A percentile compares a stretch with the other conserved stretches of the same genome.
These are phyloP conservation scores for Lithobates pipiens DNA, from an alignment of 2,797 vertebrate genomes.

Conservation along the genomic window DNA sequence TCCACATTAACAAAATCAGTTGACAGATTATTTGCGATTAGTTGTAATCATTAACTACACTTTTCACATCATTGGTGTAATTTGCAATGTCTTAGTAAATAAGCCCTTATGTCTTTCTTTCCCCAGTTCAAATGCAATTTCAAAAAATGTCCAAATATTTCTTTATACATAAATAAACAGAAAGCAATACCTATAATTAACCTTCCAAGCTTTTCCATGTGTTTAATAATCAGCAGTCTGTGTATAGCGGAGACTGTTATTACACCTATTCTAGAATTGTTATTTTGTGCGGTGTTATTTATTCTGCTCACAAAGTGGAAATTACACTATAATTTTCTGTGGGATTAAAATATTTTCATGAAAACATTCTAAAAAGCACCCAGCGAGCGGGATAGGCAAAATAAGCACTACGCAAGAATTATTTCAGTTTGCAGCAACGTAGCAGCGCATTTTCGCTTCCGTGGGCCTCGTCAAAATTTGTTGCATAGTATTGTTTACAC, in stretches of 20 bases:
- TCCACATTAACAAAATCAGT: neutral
- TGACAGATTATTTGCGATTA: neutral
- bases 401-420: constrained; percentile 2
- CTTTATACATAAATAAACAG: neutral
- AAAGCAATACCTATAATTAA: neutral
- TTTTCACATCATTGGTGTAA: neutral
- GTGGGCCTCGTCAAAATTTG: constrained; percentile 26
- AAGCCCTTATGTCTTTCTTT: neutral
- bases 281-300: constrained; percentile 29
- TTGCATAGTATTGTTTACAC: constrained; percentile 48
- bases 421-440: constrained; percentile 10
- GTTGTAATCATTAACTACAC: neutral
- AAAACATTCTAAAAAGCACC: constrained; percentile 49
- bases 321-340: constrained; percentile 35
- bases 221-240: neutral
- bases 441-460: constrained; percentile 7
- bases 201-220: neutral
- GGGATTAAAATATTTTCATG: constrained; percentile 42
- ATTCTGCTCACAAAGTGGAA: constrained; percentile 9
- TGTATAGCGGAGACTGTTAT: neutral
- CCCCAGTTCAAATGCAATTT: neutral
- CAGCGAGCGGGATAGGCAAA: constrained; percentile 5
- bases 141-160: neutral
- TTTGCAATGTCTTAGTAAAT: neutral
- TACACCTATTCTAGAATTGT: constrained; percentile 2